A percentile compares a stretch with the other conserved stretches of the same genome.
These are phyloP conservation scores for Drosophila sturtevanti DNA, from an alignment of 1,140 invertebrate genomes.

Conservation along the genomic window DNA sequence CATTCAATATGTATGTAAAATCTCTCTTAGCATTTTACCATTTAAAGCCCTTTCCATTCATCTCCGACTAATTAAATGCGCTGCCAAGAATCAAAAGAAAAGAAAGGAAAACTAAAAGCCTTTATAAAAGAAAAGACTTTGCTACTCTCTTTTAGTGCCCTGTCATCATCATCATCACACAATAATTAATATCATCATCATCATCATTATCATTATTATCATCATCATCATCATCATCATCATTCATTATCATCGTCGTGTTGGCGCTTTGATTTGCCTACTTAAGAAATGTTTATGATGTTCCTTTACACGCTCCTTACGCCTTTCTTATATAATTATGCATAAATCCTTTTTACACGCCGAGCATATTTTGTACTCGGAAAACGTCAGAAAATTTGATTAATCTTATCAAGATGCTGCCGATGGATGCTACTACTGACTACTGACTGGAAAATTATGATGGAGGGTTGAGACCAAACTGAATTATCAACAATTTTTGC, in stretches of 20 bases:
- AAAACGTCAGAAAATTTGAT: constrained; percentile 74
- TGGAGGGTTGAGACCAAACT: constrained; percentile 47
- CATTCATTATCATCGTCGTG: constrained; percentile 18
- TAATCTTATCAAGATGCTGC: constrained; percentile 81
- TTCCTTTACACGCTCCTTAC: constrained; percentile 49
- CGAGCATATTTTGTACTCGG: constrained; percentile 59
- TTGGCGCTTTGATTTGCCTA: constrained; percentile 56
- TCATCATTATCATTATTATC: background rate
- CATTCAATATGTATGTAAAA: constrained; percentile 7
- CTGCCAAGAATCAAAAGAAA: constrained; percentile 68
- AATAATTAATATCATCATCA: too few relatives aligned
- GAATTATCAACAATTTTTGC: constrained; percentile 76
- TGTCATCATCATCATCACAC: constrained; percentile 60
- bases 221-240: background rate
- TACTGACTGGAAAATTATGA: constrained; percentile 42
- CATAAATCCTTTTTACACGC: constrained; percentile 76
- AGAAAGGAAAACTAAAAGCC: constrained; percentile 68
- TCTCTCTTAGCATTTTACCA: background rate
- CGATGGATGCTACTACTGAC: background rate
- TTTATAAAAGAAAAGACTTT: constrained; percentile 7
- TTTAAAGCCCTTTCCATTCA: background rate
- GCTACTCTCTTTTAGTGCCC: constrained; percentile 51
- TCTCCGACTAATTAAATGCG: constrained; percentile 64
- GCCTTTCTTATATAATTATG: constrained; percentile 79
- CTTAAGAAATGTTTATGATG: constrained; percentile 35